Conservation (phyloP, 2,113 vertebrate species). For the Neogale vison region DNA sequence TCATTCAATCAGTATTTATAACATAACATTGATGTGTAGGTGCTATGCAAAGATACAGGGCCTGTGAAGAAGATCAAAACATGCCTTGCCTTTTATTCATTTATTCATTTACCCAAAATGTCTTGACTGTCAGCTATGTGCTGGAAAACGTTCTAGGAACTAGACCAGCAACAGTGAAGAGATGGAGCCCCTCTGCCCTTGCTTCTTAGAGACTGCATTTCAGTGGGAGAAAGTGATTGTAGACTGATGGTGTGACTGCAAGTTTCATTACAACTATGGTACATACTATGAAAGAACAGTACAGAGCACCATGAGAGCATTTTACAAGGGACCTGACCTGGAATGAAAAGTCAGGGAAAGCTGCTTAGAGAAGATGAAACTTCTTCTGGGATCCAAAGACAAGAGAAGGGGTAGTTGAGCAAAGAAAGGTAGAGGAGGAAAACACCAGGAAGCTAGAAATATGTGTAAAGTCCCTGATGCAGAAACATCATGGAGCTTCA, state of each 20-base stretch:
- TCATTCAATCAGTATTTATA: background rate
- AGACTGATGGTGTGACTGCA: background rate
- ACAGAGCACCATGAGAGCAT: background rate
- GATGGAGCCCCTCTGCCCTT: background rate
- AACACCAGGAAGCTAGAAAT: background rate
- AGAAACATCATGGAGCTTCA: background rate
- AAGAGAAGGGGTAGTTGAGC: background rate
- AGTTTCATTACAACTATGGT: background rate
- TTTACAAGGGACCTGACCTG: background rate
- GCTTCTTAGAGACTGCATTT: background rate
- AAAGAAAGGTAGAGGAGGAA: background rate
- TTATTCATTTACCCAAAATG: background rate
- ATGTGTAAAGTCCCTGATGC: rapidly evolving
- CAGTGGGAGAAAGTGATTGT: background rate
- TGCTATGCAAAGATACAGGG: background rate
- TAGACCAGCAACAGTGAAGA: background rate
- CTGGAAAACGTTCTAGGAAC: background rate
- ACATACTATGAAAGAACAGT: background rate
- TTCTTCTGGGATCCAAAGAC: background rate
- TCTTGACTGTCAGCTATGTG: background rate
- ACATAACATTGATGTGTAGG: background rate
- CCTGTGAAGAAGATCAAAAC: background rate
- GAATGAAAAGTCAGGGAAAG: background rate
- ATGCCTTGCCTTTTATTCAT: background rate
- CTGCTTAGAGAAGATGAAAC: background rate